Evolutionary conservation across 2,113 vertebrate genomes (phyloP), one percentile per base, ranked within the genome.

Genomic region (Channa argus): DNA sequence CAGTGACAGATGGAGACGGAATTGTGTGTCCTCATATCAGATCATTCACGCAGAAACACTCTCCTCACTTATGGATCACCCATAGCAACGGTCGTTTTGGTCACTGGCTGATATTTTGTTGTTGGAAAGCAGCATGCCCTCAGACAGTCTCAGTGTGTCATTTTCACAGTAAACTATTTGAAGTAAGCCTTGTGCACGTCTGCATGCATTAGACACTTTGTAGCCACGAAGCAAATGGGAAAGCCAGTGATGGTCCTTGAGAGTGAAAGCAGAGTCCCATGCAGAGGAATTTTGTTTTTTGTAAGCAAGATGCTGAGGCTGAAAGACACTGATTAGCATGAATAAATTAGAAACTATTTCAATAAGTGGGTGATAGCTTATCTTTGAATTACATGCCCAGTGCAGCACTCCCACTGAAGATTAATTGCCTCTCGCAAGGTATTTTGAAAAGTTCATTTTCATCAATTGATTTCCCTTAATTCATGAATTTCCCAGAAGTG

Each of bases 321-420:
- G 79, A 83, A 84, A 82, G 74, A 85, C 73, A 71, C 78, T 90
- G 86, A 91, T 92, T 92, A 91, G 69, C 87, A 79, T 90, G 85
- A 90, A 89, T 88, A 89, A 90, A 92, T 92, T 87, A 90, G 84
- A 79, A 71, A 74, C 64, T 50, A 70, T 88, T 84, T 83, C 79
- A 86, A 86, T 85, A 77, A 87, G 75, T 74, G 84, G 70, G 62
- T 83, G 82, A 88, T 89, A 89, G 74, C 83, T 90, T 93, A 92
- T 91, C 91, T 92, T 85, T 88, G 85, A 85, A 91, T 89, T 88
- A 80, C 84, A 93, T 88, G 84, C 78, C 83, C 84, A 79, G 75
- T 75, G 83, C 83, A 74, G 82, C 79, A 71, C 77, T 81, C 78
- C 83, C 74, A 80, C 80, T 90, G 72, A 84, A 88, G 90, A 92